Base-by-base conservation (phyloP, 1,140 invertebrate genomes). In the Sminthurinus signatus region DNA sequence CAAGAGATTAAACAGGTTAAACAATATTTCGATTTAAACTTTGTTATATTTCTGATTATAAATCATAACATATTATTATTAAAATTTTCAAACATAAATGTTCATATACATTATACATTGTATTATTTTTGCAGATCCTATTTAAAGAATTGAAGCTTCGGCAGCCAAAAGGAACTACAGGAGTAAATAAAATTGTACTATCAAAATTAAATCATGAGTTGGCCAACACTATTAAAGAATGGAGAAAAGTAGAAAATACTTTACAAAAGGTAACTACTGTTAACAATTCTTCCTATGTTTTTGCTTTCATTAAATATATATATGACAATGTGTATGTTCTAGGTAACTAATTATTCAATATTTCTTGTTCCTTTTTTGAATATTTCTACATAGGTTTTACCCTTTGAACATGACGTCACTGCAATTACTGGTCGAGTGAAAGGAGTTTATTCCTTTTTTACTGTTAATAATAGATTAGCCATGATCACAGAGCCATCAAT, bases 401-500 rank as follows among this genome's bases (percentile, higher is more conserved):
- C n/a, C n/a, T n/a, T n/a, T n/a, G n/a, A n/a, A n/a, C n/a, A n/a
- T n/a, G n/a, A n/a, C n/a, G n/a, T n/a, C n/a, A n/a, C n/a, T n/a
- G n/a, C n/a, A n/a, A n/a, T 65, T 27, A 69, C 56, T 2, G 66
- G 66, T 36, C 29, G 69, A 55, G 85, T 97, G 69, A 83, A 85
- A 75, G 85, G 89, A 1, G 80, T 80, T 19, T 91, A 86, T 75
- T 83, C 88, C 55, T 85, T 84, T 44, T 85, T 84, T 73, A 93
- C 90, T 27, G 81, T 86, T 15, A 98, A 95, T 2, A 61, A 61
- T 0, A 80, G 96, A 70, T 85, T 98, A n/a, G n/a, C n/a, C 55
- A 85, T 86, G 28, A 93, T 98, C 88, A 81, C 86, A 31, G 90
- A 95, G 75, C 95, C 95, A 14, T 96, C 94, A 78, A 76, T 98